phyloP scores from a whole-genome alignment of 2,797 vertebrate genomes.

The Phalanger gymnotis region DNA sequence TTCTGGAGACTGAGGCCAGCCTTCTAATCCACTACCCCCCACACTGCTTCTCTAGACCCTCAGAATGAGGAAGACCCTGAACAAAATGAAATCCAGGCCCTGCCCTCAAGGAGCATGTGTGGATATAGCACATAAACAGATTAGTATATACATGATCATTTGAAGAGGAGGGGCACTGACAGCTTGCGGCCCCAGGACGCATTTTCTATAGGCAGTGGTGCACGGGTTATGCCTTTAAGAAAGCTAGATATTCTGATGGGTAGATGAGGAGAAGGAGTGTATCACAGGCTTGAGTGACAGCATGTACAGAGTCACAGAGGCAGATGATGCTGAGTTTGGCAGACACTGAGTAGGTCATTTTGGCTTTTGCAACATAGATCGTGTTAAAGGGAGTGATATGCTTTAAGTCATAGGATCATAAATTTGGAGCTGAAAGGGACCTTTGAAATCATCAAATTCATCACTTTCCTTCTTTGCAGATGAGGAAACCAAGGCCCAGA shows the following conservation, averaged over 20 bases:
- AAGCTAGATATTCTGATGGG: not conserved
- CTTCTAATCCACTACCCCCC: not conserved
- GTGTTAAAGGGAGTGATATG: not conserved
- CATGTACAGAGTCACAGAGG: not conserved
- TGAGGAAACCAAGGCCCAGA: not conserved
- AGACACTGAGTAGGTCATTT: not conserved
- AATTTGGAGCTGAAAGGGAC: not conserved
- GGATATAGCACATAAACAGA: not conserved
- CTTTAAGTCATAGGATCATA: not conserved
- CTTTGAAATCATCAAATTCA: not conserved
- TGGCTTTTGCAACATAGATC: not conserved
- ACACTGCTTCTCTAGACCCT: not conserved
- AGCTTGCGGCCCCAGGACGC: not conserved
- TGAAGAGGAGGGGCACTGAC: not conserved
- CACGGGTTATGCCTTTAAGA: not conserved
- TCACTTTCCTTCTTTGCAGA: not conserved
- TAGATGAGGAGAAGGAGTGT: not conserved
- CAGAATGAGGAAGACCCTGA: not conserved
- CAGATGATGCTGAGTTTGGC: not conserved
- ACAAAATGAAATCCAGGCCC: not conserved
- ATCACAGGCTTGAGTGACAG: not conserved
- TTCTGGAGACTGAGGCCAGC: not conserved
- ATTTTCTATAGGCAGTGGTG: not conserved
- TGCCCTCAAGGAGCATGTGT: not conserved
- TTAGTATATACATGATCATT: not conserved